Percentiles rank a stretch among this genome's conserved stretches.
Conservation (phyloP, 2,113 vertebrate species). For the Tachysurus vachellii region DNA sequence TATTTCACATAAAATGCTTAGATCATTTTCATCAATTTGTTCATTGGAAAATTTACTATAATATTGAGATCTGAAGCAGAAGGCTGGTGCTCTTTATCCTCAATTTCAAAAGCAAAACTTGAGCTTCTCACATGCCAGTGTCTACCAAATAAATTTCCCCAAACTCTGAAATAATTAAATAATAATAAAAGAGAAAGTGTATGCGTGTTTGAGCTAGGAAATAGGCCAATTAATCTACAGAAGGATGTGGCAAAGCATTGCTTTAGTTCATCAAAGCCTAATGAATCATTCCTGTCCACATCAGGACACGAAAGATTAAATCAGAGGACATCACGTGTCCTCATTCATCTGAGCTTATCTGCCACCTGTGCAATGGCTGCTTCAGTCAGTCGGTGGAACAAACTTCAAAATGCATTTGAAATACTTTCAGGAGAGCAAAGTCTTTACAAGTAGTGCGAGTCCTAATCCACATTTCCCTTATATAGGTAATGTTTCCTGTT, state of each 20-base stretch:
- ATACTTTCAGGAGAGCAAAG: neutral
- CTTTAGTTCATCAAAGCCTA: conserved; percentile 42
- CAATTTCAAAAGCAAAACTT: neutral
- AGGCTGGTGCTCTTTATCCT: neutral
- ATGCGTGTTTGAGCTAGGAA: neutral
- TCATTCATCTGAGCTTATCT: conserved; percentile 34
- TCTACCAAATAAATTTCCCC: neutral
- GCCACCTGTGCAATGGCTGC: conserved; percentile 16
- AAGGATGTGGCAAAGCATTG: neutral
- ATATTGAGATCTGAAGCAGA: neutral
- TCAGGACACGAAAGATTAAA: conserved; percentile 46
- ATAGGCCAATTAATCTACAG: conserved; percentile 35
- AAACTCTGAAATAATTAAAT: neutral
- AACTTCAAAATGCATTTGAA: conserved; percentile 14
- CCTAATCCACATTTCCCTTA: neutral
- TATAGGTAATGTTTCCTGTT: neutral
- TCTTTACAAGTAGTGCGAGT: neutral
- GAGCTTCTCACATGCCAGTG: neutral
- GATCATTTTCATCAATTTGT: neutral
- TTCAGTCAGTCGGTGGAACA: conserved; percentile 22
- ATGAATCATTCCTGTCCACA: conserved; percentile 48
- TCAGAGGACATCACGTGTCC: conserved; percentile 24
- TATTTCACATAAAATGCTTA: neutral
- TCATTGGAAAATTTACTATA: neutral
- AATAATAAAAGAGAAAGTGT: neutral